phyloP scores from a whole-genome alignment of 2,797 vertebrate species.

The Borostomias antarcticus region DNA sequence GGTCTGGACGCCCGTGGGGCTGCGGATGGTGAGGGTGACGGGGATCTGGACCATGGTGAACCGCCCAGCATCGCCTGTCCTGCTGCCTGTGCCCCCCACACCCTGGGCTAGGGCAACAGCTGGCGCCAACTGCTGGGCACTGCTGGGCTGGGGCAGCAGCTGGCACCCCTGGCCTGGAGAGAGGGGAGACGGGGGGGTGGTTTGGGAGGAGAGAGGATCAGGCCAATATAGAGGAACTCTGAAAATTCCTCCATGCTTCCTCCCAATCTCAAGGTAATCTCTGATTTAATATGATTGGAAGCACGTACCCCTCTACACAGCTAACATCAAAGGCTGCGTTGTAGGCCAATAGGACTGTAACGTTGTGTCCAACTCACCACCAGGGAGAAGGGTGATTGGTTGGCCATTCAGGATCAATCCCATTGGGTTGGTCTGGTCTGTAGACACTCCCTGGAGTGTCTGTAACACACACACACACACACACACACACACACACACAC shows the following conservation, averaged over 20 bases:
- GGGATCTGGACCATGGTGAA: conserved; percentile 79
- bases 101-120: conserved; percentile 72
- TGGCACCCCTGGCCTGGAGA: conserved; percentile 1
- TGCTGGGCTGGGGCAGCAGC: conserved; percentile 65
- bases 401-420: conserved; percentile 83
- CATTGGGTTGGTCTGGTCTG: conserved; percentile 67
- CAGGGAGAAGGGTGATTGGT: conserved; percentile 79
- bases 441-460: conserved; percentile 67
- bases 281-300: too few species aligned
- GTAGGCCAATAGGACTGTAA: not conserved
- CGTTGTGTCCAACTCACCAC: conserved; percentile 51
- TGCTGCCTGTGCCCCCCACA: not conserved
- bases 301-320: too few species aligned
- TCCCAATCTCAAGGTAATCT: too few species aligned
- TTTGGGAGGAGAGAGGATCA: too few species aligned
- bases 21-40: conserved; percentile 79
- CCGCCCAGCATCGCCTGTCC: conserved; percentile 65
- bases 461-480: conserved; percentile 8
- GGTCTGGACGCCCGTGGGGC: conserved; percentile 74
- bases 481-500: not conserved
- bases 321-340: not conserved
- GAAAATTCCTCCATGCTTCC: too few species aligned
- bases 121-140: conserved; percentile 41
- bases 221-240: too few species aligned
- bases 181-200: not conserved